Base-by-base conservation (phyloP, 2,888 invertebrate genomes). In the Creontiades dilutus region DNA sequence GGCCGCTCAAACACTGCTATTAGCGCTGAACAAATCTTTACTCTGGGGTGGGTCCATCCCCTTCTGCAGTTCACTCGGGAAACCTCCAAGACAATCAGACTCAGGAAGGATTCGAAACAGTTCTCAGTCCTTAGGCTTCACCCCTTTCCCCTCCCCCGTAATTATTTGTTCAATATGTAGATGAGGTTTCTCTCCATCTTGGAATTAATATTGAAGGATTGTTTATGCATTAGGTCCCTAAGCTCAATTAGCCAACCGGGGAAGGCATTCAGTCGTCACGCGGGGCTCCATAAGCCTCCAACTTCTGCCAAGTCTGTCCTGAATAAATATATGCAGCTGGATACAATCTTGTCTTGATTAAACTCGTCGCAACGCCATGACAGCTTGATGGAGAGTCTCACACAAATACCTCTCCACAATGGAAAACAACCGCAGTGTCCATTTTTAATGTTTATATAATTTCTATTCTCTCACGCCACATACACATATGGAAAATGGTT, bases 161-260 rank as follows among this genome's bases (percentile, higher is more conserved):
- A 89, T 89, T 89, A 89, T 89, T 89, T 89, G 89, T 85, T 89
- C 84, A 84, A 84, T 89, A 89, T 89, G 89, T 85, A 89, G 84
- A 89, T 89, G 84, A 89, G 81, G 68, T 86, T 75, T 16, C 28
- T 37, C 57, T 75, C 89, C 89, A 57, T 78, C 80, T 89, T 81
- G 80, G 81, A 89, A 89, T 89, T 80, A 89, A 89, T 89, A 89
- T 89, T 55, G 55, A 61, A 48, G 75, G 89, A 89, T 89, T 89
- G 89, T 81, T 89, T 89, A 89, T 89, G 89, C 81, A 89, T 89
- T 89, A 89, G 80, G 57, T 23, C 81, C 86, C 75, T 80, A 55
- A 89, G 86, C 86, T 75, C 86, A 86, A 86, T 86, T 86, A 86
- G 86, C 86, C 85, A 68, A 16, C 85, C 57, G 16, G 28, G 86